A percentile compares a stretch with the other conserved stretches of the same genome.
phyloP scores from a whole-genome alignment of 2,888 invertebrate genomes.

The Drosophila nr. fundita region DNA sequence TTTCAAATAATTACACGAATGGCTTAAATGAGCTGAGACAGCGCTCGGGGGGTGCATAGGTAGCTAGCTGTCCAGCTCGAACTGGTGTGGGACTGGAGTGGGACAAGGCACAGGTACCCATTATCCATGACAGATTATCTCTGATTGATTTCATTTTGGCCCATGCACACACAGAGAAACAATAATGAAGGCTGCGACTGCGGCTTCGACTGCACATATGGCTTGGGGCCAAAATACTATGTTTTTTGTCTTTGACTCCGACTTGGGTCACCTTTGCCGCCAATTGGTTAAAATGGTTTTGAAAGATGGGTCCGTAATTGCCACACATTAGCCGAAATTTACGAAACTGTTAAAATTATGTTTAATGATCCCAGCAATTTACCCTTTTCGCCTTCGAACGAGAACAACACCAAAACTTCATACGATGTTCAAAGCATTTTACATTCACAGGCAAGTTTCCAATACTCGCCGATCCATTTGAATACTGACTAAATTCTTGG shows the following conservation, averaged over 20 bases:
- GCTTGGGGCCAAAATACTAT: conserved; percentile 67
- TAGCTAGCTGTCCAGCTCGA: conserved; percentile 17
- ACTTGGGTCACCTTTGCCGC: conserved; percentile 60
- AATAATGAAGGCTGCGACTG: conserved; percentile 69
- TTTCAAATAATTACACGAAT: conserved; percentile 82
- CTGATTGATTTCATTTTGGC: conserved; percentile 80
- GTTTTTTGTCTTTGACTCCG: conserved; percentile 33
- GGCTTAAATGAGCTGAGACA: conserved; percentile 70
- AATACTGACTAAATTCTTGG: not conserved
- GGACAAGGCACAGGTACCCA: conserved; percentile 69
- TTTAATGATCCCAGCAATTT: conserved; percentile 67
- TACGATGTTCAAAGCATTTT: conserved; percentile 11
- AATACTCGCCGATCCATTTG: not conserved
- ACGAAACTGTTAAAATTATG: conserved; percentile 76
- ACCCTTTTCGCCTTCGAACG: conserved; percentile 31
- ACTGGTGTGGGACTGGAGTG: conserved; percentile 24
- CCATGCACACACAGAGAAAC: conserved; percentile 33
- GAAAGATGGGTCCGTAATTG: conserved; percentile 74
- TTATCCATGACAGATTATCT: conserved; percentile 78
- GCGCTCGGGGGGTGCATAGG: conserved; percentile 17
- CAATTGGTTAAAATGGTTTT: conserved; percentile 74
- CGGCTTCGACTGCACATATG: conserved; percentile 61
- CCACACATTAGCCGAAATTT: conserved; percentile 77
- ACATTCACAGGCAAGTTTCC: not conserved
- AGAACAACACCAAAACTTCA: conserved; percentile 37